Evolutionary conservation across 2,888 invertebrate genomes (phyloP), one percentile per base, ranked within the genome.

Genomic region (Sarcophaga carnaria): DNA sequence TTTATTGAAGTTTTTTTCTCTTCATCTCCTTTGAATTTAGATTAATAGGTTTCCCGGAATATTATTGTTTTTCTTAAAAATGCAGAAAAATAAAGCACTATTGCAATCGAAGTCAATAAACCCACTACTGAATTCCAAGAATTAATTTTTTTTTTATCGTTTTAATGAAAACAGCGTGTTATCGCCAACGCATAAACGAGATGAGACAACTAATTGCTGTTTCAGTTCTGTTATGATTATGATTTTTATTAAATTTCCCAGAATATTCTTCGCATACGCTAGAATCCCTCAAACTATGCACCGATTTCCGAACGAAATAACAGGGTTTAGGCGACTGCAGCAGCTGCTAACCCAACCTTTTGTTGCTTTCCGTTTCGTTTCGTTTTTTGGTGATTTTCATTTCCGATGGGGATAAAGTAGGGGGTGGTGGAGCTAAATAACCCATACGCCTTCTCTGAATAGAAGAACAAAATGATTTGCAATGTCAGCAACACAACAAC

Each of bases 381-480:
- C 54, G 10, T 54, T 54, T 49, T 87, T 77, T 85, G 79, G 69
- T 70, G 62, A 87, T 80, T 82, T 82, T 83, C 82, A 80, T 87
- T 84, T 75, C 75, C 78, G 49, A 59, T 75, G 4, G 17, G 4
- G 14, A 14, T 54, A 17, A 12, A 12, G 54, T 54, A 5, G 54
- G 54, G 2, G 14, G 14, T 54, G 54, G 54, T 54, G 17, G 54
- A 14, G 54, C 4, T 4, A 14, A 54, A 17, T 12, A 14, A 54
- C 12, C 12, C 14, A 1, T 4, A 54, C 17, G 5, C 17, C 54
- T 4, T 14, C 12, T 14, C 54, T 54, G 76, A 47, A 25, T 22
- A 45, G 45, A 49, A 47, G 64, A 54, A 64, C 64, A 66, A 47
- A 79, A 75, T 84, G 79, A 81, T 84, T 82, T 87, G 84, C 84